Base-by-base conservation (phyloP, 2,113 vertebrate genomes). In the Tragelaphus buxtoni region DNA sequence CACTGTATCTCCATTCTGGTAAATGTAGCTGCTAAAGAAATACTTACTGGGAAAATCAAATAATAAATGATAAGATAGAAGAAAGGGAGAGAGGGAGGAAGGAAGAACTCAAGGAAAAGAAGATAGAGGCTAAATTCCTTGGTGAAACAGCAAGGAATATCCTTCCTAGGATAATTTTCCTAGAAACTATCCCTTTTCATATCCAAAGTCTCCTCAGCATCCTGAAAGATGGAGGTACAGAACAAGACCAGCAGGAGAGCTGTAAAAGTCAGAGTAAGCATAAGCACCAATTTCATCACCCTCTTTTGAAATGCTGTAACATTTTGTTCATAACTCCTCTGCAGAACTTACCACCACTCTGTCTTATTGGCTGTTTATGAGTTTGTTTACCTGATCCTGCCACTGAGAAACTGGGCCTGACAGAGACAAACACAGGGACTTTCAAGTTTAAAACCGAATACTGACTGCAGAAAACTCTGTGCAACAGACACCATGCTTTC, bases 11-110 rank as follows among this genome's bases (percentile, higher is more conserved):
- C n/a, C 60, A 85, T 32, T 11, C 56, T 79, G 16, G 80, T 28
- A 90, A 80, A 42, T 1, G 30, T 26, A 91, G 45, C 49, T 83
- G 63, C 24, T 81, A 63, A 88, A n/a, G 55, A 88, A 95, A 28
- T 56, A 80, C 28, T 85, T 96, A n/a, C 55, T 95, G 35, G 5
- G n/a, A 84, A 94, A 79, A 87, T 51, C 22, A 80, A 92, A 74
- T 42, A n/a, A 61, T 20, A 60, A 13, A 32, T 8, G 51, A 84
- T 39, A 88, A 32, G 13, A 47, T 58, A 22, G 55, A 5, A 65
- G 9, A 20, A 0, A 45, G n/a, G 18, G 0, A 81, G 13, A 4
- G 1, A 26, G 4, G 3, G 0, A 17, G 17, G 17, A 7, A 7
- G 7, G 39, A 4, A n/a, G 17, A 5, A 5, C 39, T 94, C 32